These are phyloP conservation scores for Phoebastria nigripes DNA, from an alignment of 2,797 vertebrate genomes.

Conservation along the genomic window DNA sequence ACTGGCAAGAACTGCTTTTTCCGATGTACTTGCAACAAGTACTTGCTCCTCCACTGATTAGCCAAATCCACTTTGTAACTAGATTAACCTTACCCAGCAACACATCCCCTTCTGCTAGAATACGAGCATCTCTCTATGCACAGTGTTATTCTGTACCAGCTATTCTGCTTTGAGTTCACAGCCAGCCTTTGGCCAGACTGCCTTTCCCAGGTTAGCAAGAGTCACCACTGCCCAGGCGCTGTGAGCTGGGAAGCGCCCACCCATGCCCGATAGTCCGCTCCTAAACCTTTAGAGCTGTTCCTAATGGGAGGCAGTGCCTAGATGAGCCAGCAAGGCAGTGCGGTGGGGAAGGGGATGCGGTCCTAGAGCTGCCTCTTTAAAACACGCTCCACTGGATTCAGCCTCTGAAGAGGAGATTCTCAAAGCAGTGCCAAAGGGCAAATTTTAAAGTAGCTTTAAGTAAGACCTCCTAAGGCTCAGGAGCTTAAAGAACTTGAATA, in stretches of 20 bases:
- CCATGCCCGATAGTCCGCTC: accelerated
- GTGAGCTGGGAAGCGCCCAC: not conserved
- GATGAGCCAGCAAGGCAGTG: not conserved
- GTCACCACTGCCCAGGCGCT: accelerated
- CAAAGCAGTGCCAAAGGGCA: conserved; percentile 64
- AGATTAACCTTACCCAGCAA: not conserved
- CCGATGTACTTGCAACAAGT: not conserved
- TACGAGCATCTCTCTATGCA: accelerated
- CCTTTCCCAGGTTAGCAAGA: not conserved
- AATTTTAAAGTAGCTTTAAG: conserved; percentile 70
- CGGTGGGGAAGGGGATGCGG: not conserved
- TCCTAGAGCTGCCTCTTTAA: not conserved
- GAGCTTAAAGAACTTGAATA: conserved; percentile 58
- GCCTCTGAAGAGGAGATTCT: conserved; percentile 6
- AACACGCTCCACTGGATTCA: not conserved
- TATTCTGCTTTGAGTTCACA: not conserved
- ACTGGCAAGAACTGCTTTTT: not conserved
- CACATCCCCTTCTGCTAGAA: not conserved
- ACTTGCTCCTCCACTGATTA: not conserved
- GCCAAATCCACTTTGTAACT: not conserved
- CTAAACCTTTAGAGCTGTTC: not conserved
- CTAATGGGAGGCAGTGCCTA: not conserved
- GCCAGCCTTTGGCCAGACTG: not conserved
- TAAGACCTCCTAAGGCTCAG: conserved; percentile 63
- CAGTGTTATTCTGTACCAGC: not conserved